Conservation (phyloP, 2,113 vertebrate genomes). For the Butorides virescens region DNA sequence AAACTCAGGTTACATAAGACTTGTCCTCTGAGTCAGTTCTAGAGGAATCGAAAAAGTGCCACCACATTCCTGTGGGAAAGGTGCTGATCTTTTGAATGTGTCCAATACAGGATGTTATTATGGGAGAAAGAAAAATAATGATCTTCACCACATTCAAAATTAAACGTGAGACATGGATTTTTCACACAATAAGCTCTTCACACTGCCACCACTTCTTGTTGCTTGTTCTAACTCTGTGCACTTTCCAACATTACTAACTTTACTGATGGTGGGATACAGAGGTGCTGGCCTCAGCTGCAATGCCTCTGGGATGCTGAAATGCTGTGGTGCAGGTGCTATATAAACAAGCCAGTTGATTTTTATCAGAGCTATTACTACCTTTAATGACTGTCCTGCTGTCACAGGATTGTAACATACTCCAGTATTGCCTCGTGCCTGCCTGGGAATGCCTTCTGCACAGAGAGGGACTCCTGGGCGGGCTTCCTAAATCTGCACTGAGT, state of each 20-base stretch:
- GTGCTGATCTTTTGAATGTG: neutral
- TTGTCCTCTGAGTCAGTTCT: neutral
- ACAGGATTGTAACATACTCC: neutral
- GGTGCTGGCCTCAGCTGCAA: neutral
- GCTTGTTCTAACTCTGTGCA: neutral
- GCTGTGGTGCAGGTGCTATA: rapidly evolving
- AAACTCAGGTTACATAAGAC: neutral
- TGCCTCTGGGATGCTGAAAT: neutral
- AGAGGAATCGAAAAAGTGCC: neutral
- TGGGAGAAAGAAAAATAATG: neutral
- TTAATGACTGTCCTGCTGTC: neutral
- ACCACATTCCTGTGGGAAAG: neutral
- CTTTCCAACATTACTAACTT: neutral
- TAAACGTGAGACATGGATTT: neutral
- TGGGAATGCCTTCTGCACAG: neutral
- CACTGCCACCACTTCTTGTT: neutral
- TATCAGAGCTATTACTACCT: neutral
- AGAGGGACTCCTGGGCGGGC: neutral
- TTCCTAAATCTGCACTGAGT: neutral
- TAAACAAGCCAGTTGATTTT: neutral
- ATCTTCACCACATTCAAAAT: neutral
- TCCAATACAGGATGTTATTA: neutral
- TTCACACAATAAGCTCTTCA: neutral
- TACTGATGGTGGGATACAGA: neutral
- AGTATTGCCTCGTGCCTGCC: neutral